Evolutionary conservation across 2,113 vertebrate genomes (phyloP).

Genomic region (Austrofundulus limnaeus): DNA sequence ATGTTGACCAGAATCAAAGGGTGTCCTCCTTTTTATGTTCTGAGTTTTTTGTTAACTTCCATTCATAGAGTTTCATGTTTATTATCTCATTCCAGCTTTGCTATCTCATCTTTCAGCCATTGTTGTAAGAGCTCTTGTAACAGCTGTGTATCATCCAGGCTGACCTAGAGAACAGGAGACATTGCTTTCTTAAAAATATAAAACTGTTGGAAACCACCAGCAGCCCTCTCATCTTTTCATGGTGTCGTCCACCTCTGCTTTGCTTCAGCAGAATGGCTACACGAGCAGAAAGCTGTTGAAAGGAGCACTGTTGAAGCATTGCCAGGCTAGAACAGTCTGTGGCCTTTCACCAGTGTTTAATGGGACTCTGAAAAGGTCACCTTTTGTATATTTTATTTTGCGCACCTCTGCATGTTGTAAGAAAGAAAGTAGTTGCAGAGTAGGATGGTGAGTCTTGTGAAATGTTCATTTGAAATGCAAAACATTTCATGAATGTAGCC

Average conservation of each 20-base stretch:
- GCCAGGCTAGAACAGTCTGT: slow-evolving; percentile 59
- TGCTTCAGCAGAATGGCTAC: slow-evolving; percentile 31
- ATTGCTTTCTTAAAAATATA: slow-evolving; percentile 21
- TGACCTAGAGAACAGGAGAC: slow-evolving; percentile 20
- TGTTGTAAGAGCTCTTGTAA: slow-evolving; percentile 7
- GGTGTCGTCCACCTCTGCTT: slow-evolving; percentile 52
- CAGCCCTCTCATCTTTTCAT: slow-evolving; percentile 55
- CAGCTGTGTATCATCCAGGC: slow-evolving; percentile 11
- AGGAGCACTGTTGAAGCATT: slow-evolving; percentile 69
- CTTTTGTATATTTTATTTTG: slow-evolving; percentile 38
- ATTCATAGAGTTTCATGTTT: slow-evolving; percentile 4
- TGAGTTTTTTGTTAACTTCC: slow-evolving; percentile 2
- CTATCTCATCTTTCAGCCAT: background rate
- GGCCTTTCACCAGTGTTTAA: slow-evolving; percentile 66
- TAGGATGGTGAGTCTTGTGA: slow-evolving; percentile 30
- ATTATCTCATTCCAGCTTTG: background rate
- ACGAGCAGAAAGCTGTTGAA: slow-evolving; percentile 55
- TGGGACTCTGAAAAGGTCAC: slow-evolving; percentile 59
- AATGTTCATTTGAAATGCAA: slow-evolving; percentile 45
- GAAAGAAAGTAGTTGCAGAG: slow-evolving; percentile 11
- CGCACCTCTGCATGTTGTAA: slow-evolving; percentile 21
- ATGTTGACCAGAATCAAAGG: slow-evolving; percentile 23
- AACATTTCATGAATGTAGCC: slow-evolving; percentile 49
- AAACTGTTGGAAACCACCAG: slow-evolving; percentile 40
- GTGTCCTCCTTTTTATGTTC: background rate